Evolutionary conservation across 2,797 vertebrate genomes (phyloP).

Genomic region (Uromys caudimaculatus): DNA sequence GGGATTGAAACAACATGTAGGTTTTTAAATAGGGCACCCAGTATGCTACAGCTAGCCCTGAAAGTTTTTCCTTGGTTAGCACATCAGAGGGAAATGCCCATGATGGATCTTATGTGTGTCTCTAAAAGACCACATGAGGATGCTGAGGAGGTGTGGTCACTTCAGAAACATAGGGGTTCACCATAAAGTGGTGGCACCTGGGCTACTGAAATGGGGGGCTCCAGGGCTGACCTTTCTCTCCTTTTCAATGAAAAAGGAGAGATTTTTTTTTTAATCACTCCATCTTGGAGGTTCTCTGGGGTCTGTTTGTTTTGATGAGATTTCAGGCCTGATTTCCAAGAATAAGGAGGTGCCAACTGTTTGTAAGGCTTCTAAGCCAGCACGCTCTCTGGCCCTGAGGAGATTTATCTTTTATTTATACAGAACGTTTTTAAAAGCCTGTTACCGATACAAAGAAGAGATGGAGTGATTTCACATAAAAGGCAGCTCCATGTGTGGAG

Average conservation of each 20-base stretch:
- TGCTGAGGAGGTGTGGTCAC: background rate
- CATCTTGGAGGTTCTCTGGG: constrained; percentile 39
- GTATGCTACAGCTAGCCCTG: background rate
- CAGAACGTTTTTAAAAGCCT: constrained; percentile 64
- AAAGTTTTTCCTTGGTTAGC: background rate
- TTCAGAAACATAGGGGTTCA: background rate
- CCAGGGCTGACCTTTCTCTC: background rate
- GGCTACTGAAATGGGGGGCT: no score
- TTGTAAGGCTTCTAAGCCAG: constrained; percentile 70
- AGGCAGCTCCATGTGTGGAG: constrained; percentile 14
- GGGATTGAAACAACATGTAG: background rate
- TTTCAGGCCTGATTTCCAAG: constrained; percentile 72
- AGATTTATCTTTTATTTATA: constrained; percentile 77
- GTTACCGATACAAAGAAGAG: constrained; percentile 66
- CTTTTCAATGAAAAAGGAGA: constrained; percentile 19
- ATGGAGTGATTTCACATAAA: constrained; percentile 46
- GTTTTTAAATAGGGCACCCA: background rate
- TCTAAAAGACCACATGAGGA: background rate
- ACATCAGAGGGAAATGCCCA: background rate
- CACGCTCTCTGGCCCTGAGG: constrained; percentile 67
- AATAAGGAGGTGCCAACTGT: constrained; percentile 71
- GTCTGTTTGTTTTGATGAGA: constrained; percentile 72
- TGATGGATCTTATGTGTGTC: background rate
- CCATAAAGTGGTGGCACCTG: background rate
- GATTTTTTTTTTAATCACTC: constrained; percentile 5